Conservation (phyloP, 2,888 invertebrate species). For the Noctua pronuba region DNA sequence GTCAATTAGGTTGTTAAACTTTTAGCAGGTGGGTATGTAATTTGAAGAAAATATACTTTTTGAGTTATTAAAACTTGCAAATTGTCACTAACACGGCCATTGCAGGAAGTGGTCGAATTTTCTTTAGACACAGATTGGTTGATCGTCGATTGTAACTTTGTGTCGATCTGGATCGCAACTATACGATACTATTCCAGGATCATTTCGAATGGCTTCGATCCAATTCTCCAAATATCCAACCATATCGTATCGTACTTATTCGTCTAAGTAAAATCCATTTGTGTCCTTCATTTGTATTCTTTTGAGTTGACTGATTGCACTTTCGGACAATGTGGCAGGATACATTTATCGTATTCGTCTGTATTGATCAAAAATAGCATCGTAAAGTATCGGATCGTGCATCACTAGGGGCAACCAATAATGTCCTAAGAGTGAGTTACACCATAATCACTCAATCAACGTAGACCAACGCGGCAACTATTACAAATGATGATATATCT, state of each 20-base stretch:
- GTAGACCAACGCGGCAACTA: conserved; percentile 25
- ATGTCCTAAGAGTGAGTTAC: conserved; percentile 9
- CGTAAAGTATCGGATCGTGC: not conserved
- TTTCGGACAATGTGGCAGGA: not conserved
- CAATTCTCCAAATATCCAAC: not conserved
- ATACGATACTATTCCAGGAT: not conserved
- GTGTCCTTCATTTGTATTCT: not conserved
- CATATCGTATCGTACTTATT: not conserved
- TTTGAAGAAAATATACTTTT: not conserved
- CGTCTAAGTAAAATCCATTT: not conserved
- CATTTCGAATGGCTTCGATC: not conserved
- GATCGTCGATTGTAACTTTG: not conserved
- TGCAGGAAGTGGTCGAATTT: not conserved
- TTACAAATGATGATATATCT: conserved; percentile 38
- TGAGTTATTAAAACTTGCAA: not conserved
- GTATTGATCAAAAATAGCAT: not conserved
- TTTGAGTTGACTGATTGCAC: no score
- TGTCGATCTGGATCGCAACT: no score
- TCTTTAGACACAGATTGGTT: not conserved
- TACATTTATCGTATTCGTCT: not conserved
- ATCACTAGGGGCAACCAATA: not conserved
- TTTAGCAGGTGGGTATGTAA: not conserved
- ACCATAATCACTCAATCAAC: conserved; percentile 44
- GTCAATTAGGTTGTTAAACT: not conserved
- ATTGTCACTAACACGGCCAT: not conserved